These are phyloP conservation scores for Cyclophora albipunctata DNA, from an alignment of 2,888 invertebrate genomes.

Conservation along the genomic window DNA sequence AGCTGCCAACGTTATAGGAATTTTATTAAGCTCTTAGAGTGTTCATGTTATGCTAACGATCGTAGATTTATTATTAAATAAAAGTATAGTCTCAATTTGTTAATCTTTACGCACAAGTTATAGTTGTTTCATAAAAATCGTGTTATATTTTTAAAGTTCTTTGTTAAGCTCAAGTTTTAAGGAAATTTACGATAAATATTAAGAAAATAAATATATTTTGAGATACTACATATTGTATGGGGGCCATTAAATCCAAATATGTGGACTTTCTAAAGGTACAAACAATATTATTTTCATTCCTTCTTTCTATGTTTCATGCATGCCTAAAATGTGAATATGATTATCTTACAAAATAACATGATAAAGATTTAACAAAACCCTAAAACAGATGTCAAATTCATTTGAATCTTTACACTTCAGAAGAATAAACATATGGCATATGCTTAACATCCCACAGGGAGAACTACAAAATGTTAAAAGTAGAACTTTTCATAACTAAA, in stretches of 20 bases:
- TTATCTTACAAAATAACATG: neutral
- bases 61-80: conserved; percentile 14
- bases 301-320: neutral
- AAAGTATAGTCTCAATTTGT: neutral
- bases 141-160: conserved; percentile 3
- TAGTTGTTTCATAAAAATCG: conserved; percentile 2
- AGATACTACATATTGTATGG: conserved; percentile 56
- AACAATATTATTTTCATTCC: neutral
- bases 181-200: neutral
- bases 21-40: conserved; percentile 45
- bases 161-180: neutral
- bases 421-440: neutral
- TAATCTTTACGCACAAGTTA: conserved; percentile 2
- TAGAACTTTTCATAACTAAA: too few species aligned
- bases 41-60: conserved; percentile 37
- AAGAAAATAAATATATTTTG: conserved; percentile 18
- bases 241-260: conserved; percentile 66
- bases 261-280: conserved; percentile 53
- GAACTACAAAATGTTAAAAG: too few species aligned
- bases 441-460: neutral
- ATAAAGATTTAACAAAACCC: neutral
- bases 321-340: neutral
- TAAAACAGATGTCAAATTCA: neutral
- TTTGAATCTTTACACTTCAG: neutral
- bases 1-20: conserved; percentile 47